These are phyloP conservation scores for Phengaris arion DNA, from an alignment of 2,888 invertebrate genomes.

Conservation along the genomic window DNA sequence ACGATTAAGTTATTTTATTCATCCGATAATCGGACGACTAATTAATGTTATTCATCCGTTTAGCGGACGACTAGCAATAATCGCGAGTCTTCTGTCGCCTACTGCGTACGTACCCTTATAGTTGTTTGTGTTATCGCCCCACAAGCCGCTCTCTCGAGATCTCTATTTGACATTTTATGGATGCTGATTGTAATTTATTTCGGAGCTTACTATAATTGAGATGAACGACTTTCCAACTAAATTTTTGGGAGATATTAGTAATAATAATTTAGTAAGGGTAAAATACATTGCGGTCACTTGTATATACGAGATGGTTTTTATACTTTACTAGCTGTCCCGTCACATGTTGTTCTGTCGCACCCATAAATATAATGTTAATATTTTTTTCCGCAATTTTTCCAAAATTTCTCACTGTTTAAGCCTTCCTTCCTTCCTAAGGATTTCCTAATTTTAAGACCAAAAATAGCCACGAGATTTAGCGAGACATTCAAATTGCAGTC, in stretches of 20 bases:
- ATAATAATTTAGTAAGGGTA: background rate
- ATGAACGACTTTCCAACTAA: background rate
- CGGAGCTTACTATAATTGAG: slow-evolving; percentile 3
- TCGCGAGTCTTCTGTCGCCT: background rate
- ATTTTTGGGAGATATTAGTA: slow-evolving; percentile 11
- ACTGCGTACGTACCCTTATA: background rate
- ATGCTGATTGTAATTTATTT: slow-evolving; percentile 15
- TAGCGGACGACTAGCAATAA: too few relatives aligned
- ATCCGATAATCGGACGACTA: too few relatives aligned
- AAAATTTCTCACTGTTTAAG: too few relatives aligned
- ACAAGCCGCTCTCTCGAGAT: background rate
- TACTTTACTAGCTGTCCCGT: background rate
- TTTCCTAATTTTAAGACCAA: too few relatives aligned
- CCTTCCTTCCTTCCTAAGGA: too few relatives aligned
- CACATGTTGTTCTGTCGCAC: too few relatives aligned
- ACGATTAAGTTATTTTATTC: too few relatives aligned
- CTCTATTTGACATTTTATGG: slow-evolving; percentile 7
- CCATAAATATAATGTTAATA: too few relatives aligned
- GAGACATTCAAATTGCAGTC: too few relatives aligned
- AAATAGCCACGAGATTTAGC: too few relatives aligned
- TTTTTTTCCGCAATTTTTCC: too few relatives aligned
- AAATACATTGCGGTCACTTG: background rate
- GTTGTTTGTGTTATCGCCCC: background rate
- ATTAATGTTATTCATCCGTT: too few relatives aligned
- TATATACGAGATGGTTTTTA: background rate